Evolutionary conservation across 2,888 invertebrate genomes (phyloP).

Genomic region (Temnothorax ravouxi): DNA sequence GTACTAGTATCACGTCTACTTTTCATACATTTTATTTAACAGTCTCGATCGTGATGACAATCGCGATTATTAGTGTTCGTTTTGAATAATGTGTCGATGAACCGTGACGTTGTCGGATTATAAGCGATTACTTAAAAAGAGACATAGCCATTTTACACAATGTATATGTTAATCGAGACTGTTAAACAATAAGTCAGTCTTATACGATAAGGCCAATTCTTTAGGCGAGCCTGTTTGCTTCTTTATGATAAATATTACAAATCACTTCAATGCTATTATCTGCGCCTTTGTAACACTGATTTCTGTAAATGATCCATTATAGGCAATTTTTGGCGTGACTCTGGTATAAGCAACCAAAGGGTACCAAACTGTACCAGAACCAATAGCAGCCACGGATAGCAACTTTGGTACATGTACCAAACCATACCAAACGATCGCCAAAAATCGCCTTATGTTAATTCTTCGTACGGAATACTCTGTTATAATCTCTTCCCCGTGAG

Average conservation of each 20-base stretch:
- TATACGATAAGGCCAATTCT: conserved; percentile 79
- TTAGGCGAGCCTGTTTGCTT: conserved; percentile 66
- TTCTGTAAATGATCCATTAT: conserved; percentile 37
- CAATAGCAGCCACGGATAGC: too few species aligned
- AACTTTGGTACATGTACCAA: too few species aligned
- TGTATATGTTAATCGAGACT: conserved; percentile 65
- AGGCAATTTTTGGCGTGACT: too few species aligned
- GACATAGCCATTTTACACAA: neutral
- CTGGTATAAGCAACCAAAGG: too few species aligned
- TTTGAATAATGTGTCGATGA: neutral
- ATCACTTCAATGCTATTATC: conserved; percentile 61
- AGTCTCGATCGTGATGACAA: neutral
- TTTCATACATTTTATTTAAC: conserved; percentile 26
- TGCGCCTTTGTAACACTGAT: conserved; percentile 65
- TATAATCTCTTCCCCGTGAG: conserved; percentile 11
- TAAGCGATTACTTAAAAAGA: conserved; percentile 2
- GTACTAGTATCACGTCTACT: conserved; percentile 27
- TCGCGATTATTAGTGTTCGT: neutral
- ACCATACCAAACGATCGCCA: too few species aligned
- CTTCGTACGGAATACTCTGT: conserved; percentile 25
- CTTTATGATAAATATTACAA: conserved; percentile 29
- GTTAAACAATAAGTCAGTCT: conserved; percentile 78
- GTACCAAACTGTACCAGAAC: too few species aligned
- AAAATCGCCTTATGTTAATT: too few species aligned
- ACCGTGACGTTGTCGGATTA: neutral